Evolutionary conservation across 2,113 vertebrate genomes (phyloP), one percentile per base, ranked within the genome.

Genomic region (Emberiza fucata): DNA sequence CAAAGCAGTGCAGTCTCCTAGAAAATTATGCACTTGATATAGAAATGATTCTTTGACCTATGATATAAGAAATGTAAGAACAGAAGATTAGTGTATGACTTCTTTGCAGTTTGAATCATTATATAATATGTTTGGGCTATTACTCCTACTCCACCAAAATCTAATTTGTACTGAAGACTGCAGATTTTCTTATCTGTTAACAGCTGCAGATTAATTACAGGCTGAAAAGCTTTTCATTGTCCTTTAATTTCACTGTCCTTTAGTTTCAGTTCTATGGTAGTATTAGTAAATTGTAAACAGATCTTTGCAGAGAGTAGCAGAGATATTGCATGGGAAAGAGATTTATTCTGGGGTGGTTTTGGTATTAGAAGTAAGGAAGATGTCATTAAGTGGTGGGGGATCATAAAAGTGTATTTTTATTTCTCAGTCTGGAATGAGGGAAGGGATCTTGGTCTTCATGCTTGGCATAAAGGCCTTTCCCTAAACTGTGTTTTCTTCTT

Each of bases 181-280:
- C 20, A 71, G 70, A 23, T 42, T 90, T 91, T 81, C 48, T 25
- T 53, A 45, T 87, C 70, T 91, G 53, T 81, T 91, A 91, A 31
- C 19, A 44, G 48, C 5, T 90, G n/a, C 61, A 87, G 40, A 81
- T 92, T 85, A 94, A 87, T 94, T 94, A 68, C 35, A 64, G 48
- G 4, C 73, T 91, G 70, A 76, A 94, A 87, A 85, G 44, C 40
- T 93, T 90, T 94, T 90, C 56, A 76, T 94, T 93, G 47, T 68
- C 28, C 45, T 72, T 64, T 79, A 48, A 82, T 90, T 85, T 93
- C 3, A 68, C 88, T 95, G 71, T 76, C 57, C 79, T 89, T 89
- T 68, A 79, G 25, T 56, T 82, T 86, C 73, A 68, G 14, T 47
- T 56, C 57, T 72, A 14, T 22, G 11, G n/a, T 50, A 80, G 22